Conservation (phyloP, 1,140 invertebrate genomes). For the Dufourea novaeangliae region DNA sequence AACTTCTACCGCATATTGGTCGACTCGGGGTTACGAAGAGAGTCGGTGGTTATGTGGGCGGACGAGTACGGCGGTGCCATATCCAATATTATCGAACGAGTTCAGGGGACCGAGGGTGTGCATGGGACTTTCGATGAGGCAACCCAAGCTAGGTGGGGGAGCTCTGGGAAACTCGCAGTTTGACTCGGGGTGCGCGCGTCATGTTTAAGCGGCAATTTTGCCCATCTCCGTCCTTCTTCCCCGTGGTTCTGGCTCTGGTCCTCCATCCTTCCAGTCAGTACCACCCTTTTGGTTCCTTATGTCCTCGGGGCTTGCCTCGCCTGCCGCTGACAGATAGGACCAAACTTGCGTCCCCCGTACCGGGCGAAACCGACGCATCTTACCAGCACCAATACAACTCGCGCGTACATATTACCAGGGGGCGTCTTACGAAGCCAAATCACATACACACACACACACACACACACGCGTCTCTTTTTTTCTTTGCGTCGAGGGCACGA, state of each 20-base stretch:
- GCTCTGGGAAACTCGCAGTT: constrained; percentile 58
- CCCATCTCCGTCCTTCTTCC: constrained; percentile 36
- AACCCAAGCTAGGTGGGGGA: constrained; percentile 7
- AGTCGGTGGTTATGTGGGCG: constrained; percentile 51
- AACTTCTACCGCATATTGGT: constrained; percentile 64
- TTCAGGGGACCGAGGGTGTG: constrained; percentile 46
- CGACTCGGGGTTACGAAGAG: constrained; percentile 35
- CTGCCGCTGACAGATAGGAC: constrained; percentile 67
- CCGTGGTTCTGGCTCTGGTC: constrained; percentile 5
- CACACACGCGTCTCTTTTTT: too few species aligned
- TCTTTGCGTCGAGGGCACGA: too few species aligned
- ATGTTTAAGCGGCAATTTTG: constrained; percentile 68
- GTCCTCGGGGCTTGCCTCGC: constrained; percentile 49
- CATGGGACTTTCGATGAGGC: constrained; percentile 53
- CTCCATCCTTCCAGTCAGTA: constrained; percentile 7
- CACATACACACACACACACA: too few species aligned
- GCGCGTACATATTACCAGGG: constrained; percentile 34
- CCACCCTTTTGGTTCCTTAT: constrained; percentile 63
- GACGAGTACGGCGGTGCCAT: constrained; percentile 47
- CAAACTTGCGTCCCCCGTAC: constrained; percentile 48
- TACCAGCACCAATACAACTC: constrained; percentile 33
- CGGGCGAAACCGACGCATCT: constrained; percentile 45
- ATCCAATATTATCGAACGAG: constrained; percentile 68
- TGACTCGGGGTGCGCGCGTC: constrained; percentile 65
- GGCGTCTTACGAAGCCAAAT: neutral